Percentiles rank a stretch among this genome's conserved stretches.
phyloP scores from a whole-genome alignment of 2,113 vertebrate genomes.

The Toxotes jaculatrix region DNA sequence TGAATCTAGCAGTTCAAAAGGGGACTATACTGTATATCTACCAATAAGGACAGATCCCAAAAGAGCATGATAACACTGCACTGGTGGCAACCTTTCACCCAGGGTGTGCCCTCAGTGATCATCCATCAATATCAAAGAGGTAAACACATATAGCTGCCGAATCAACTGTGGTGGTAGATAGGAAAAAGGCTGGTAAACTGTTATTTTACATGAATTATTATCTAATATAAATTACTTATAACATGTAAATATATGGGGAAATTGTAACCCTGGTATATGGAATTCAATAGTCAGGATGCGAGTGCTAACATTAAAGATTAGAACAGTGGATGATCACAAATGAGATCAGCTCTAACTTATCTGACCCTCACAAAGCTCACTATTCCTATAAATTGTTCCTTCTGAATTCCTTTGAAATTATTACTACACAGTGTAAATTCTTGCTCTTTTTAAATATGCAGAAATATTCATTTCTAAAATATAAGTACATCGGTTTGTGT shows the following conservation, averaged over 20 bases:
- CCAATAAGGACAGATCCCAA: slow-evolving; percentile 36
- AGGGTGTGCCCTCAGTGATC: neutral
- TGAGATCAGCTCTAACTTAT: neutral
- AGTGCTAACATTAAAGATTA: neutral
- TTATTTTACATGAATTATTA: neutral
- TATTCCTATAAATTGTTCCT: neutral
- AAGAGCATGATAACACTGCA: slow-evolving; percentile 14
- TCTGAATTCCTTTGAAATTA: neutral
- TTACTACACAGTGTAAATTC: neutral
- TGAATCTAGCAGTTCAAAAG: slow-evolving; percentile 28
- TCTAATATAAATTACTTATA: neutral
- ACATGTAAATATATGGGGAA: neutral
- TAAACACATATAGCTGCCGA: slow-evolving; percentile 10
- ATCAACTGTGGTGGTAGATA: neutral
- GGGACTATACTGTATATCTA: slow-evolving; percentile 26
- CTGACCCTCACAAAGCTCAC: neutral
- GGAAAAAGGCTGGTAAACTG: neutral
- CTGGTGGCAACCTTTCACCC: slow-evolving; percentile 28
- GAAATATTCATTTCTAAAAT: neutral
- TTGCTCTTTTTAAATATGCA: neutral
- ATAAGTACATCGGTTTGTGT: neutral
- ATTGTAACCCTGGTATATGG: neutral
- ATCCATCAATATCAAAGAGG: slow-evolving; percentile 25
- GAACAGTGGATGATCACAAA: neutral
- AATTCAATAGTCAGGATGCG: slow-evolving; percentile 1